These are phyloP conservation scores for Lymantria monacha DNA, from an alignment of 2,888 invertebrate species.

Conservation along the genomic window DNA sequence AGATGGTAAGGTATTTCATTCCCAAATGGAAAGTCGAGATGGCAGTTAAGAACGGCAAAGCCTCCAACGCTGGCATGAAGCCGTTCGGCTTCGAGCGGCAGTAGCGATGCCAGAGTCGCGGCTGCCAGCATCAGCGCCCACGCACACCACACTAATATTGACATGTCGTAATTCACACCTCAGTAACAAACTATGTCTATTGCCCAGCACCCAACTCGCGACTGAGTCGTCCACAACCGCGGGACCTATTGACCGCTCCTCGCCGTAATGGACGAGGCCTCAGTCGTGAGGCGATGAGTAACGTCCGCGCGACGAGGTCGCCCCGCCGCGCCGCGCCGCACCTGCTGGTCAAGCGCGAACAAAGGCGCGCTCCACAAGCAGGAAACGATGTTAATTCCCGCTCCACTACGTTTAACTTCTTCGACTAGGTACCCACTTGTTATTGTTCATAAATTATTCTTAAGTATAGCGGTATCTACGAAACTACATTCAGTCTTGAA, in stretches of 20 bases:
- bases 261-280: conserved; percentile 27
- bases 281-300: conserved; percentile 26
- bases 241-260: conserved; percentile 32
- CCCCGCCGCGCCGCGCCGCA: conserved; percentile 9
- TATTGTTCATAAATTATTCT: conserved; percentile 26
- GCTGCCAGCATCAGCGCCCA: conserved; percentile 13
- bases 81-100: conserved; percentile 66
- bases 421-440: conserved; percentile 18
- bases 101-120: conserved; percentile 42
- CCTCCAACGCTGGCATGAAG: conserved; percentile 89
- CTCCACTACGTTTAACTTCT: conserved; percentile 31
- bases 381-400: conserved; percentile 37
- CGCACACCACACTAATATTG: conserved; percentile 14
- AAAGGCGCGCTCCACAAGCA: conserved; percentile 32
- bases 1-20: conserved; percentile 92
- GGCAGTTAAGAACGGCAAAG: conserved; percentile 90
- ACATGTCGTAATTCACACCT: conserved; percentile 6
- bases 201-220: conserved; percentile 7
- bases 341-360: conserved; percentile 17
- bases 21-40: conserved; percentile 93
- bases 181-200: conserved; percentile 3
- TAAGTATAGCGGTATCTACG: conserved; percentile 3
- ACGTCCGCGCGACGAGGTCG: conserved; percentile 29
- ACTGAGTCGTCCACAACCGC: conserved; percentile 19
- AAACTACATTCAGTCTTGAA: not conserved